Percentiles rank a stretch among this genome's conserved stretches.
Evolutionary conservation across 2,113 vertebrate species (phyloP).

Genomic region (Tinamus guttatus): DNA sequence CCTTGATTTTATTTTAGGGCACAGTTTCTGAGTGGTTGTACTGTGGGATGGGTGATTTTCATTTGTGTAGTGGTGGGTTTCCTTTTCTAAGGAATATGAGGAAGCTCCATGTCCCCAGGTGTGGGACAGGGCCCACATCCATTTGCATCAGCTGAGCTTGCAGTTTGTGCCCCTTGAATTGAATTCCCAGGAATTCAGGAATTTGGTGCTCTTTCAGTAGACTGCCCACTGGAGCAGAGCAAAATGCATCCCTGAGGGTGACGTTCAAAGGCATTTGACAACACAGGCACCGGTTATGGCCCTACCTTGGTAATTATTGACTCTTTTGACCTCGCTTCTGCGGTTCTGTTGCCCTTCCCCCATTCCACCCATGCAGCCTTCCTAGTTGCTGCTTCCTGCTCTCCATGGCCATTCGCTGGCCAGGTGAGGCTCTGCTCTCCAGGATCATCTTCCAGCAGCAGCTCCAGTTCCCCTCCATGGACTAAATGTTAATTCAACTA

Average conservation of each 20-base stretch:
- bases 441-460: background rate
- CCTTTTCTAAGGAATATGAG: background rate
- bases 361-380: accelerated
- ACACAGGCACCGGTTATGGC: background rate
- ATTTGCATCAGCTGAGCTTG: background rate
- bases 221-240: background rate
- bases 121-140: background rate
- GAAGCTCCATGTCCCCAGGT: background rate
- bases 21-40: background rate
- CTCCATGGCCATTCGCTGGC: background rate
- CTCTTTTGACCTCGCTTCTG: background rate
- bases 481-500: background rate
- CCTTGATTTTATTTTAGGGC: background rate
- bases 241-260: background rate
- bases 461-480: background rate
- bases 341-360: background rate
- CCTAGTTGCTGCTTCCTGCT: background rate
- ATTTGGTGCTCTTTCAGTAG: background rate
- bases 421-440: background rate
- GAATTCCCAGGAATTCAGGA: background rate
- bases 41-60: background rate
- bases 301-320: background rate
- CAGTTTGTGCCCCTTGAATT: background rate
- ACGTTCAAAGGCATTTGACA: background rate
- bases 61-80: background rate